Conservation (phyloP, 2,888 invertebrate species). For the Fissipunctia ypsillon region DNA sequence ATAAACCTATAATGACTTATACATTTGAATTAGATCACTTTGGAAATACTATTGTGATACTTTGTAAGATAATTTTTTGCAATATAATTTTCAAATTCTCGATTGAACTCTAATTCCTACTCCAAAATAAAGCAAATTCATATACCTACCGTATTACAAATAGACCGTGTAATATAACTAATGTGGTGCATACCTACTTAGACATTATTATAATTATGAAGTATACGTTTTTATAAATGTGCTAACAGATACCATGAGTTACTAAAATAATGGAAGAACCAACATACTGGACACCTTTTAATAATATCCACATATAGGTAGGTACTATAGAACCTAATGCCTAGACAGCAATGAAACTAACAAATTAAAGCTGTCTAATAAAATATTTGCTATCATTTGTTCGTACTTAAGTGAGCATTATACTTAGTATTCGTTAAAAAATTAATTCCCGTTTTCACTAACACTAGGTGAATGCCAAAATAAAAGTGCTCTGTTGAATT, state of each 20-base stretch:
- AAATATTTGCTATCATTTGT: constrained; percentile 2
- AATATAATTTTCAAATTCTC: not conserved
- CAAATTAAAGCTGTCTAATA: constrained; percentile 5
- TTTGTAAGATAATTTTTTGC: constrained; percentile 2
- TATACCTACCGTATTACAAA: not conserved
- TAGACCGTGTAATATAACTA: not conserved
- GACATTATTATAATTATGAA: constrained; percentile 10
- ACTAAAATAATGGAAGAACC: constrained; percentile 1
- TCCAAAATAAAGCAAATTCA: not conserved
- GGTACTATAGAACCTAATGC: too few species aligned
- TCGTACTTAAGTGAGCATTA: not conserved
- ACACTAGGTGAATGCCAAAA: too few species aligned
- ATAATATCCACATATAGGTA: not conserved
- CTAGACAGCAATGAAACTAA: constrained; percentile 6
- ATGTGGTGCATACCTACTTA: not conserved
- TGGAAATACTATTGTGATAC: constrained; percentile 14
- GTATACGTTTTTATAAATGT: constrained; percentile 1
- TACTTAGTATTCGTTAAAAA: not conserved
- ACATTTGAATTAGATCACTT: constrained; percentile 44
- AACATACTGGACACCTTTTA: constrained; percentile 10
- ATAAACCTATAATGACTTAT: constrained; percentile 31
- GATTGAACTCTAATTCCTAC: constrained; percentile 11
- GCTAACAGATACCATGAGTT: constrained; percentile 22
- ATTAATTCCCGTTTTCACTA: too few species aligned
- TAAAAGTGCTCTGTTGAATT: too few species aligned